Conservation (phyloP, 2,113 vertebrate genomes). For the Tychaedon coryphoeus region DNA sequence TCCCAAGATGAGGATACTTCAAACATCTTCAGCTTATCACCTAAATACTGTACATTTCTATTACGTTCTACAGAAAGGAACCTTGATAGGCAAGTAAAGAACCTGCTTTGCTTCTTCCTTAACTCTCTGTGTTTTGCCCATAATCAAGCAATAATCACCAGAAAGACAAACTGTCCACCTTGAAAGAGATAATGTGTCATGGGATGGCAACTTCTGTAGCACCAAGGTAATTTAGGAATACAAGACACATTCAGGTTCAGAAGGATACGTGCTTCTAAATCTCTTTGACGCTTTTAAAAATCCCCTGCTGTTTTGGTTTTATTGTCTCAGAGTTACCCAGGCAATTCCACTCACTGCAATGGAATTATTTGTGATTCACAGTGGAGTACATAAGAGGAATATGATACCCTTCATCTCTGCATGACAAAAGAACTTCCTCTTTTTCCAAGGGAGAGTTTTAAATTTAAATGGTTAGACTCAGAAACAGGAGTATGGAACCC, state of each 20-base stretch:
- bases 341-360: not conserved
- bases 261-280: not conserved
- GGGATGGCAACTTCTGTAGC: not conserved
- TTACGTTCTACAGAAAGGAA: not conserved
- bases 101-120: not conserved
- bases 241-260: not conserved
- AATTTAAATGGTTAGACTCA: not conserved
- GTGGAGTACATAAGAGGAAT: slow-evolving; percentile 2
- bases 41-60: not conserved
- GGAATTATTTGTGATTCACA: slow-evolving; percentile 8
- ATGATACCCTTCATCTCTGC: slow-evolving; percentile 23
- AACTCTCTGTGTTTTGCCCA: not conserved
- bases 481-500: not conserved
- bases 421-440: slow-evolving; percentile 13
- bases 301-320: not conserved
- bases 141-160: not conserved
- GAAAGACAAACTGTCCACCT: not conserved
- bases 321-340: not conserved
- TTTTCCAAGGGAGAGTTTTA: not conserved
- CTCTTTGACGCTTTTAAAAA: not conserved
- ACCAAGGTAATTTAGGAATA: not conserved
- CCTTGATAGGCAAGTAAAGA: not conserved
- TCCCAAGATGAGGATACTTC: not conserved
- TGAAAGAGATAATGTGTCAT: not conserved
- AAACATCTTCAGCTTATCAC: not conserved